Base-by-base conservation (phyloP, 2,113 vertebrate species). In the Sorex araneus region DNA sequence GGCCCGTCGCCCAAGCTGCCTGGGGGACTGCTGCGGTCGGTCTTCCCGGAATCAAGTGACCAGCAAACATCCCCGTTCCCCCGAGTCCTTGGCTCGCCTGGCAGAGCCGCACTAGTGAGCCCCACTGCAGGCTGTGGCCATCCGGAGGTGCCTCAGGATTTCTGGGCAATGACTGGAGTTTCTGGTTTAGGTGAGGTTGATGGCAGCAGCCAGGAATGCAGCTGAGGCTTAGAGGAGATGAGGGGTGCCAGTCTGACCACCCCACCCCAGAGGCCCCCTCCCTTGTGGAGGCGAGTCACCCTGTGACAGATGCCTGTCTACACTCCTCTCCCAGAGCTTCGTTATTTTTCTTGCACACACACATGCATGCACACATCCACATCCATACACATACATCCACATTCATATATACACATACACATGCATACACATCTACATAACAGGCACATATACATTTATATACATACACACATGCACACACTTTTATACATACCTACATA, bases 1-100 rank as follows among this genome's bases (percentile, higher is more conserved):
- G 89, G 69, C 83, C 47, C 30, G 1, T 13, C 2, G 45, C 71
- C 80, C 93, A 34, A 70, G 71, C 71, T 84, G 86, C 74, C 89
- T 43, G 25, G 74, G 63, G 4, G 43, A 60, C 6, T 0, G 57
- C 67, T 93, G 73, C 84, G 93, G 67, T 67, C 73, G 84, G 15
- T 77, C 89, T 95, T 93, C 93, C 93, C 90, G 91, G 90, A 96
- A 87, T 94, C 92, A 18, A 89, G 85, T 32, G 67, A 80, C 94
- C 86, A 74, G 88, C 90, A 93, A 76, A 91, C 67, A 87, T 84
- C 76, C 83, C 60, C 25, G 3, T 83, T 77, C 60, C 92, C 87
- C 67, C 43, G 8, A 75, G 74, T 50, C 9, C 47, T 80, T 89
- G 84, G 78, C 81, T 84, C 82, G 80, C 74, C 74, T 70, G 57